phyloP scores from a whole-genome alignment of 2,113 vertebrate species.

The Nanorana parkeri region DNA sequence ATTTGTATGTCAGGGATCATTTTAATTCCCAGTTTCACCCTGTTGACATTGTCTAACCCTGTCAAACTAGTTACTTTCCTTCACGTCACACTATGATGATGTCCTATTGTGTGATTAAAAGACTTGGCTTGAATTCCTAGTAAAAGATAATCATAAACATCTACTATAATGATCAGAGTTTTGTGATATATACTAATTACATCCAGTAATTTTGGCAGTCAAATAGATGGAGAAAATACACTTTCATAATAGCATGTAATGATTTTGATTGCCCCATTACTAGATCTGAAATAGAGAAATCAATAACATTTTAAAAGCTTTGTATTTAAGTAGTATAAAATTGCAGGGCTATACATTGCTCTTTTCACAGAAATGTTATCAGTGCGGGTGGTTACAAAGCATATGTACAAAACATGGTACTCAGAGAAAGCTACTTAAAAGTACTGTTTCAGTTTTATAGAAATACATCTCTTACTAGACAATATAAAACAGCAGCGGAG shows the following conservation, averaged over 20 bases:
- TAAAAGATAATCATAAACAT: conserved; percentile 2
- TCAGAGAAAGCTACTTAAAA: too few relatives aligned
- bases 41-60: too few relatives aligned
- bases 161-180: not conserved
- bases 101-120: not conserved
- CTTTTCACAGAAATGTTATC: not conserved
- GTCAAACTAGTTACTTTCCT: not conserved
- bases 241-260: conserved; percentile 21
- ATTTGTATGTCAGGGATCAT: too few relatives aligned
- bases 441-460: too few relatives aligned
- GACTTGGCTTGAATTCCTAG: not conserved
- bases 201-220: not conserved
- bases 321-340: not conserved
- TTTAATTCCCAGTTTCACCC: too few relatives aligned
- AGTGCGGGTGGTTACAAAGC: too few relatives aligned
- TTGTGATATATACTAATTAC: conserved; percentile 14
- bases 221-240: not conserved
- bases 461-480: too few relatives aligned
- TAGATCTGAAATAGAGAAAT: conserved; percentile 22
- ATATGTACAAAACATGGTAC: too few relatives aligned
- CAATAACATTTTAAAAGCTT: conserved; percentile 1
- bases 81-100: not conserved
- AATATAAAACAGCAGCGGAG: too few relatives aligned
- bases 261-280: conserved; percentile 2
- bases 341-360: not conserved